A percentile compares a stretch with the other conserved stretches of the same genome.
Conservation (phyloP, 2,113 vertebrate species). For the Ciconia maguari region DNA sequence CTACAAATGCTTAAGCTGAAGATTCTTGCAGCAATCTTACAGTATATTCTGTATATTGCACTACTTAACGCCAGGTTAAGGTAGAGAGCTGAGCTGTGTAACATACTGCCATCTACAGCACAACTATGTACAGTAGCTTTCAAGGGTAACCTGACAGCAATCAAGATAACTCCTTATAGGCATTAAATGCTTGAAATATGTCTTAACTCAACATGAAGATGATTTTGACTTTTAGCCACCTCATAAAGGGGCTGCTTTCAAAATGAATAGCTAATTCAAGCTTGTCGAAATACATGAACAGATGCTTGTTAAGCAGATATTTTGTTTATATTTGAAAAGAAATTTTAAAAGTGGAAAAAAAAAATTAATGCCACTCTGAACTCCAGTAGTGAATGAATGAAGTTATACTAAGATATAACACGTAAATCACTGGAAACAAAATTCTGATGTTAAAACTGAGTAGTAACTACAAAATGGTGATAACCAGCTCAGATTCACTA, state of each 20-base stretch:
- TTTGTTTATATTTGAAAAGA: neutral
- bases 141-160: neutral
- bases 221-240: neutral
- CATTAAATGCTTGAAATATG: neutral
- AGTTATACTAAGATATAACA: neutral
- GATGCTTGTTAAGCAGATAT: neutral
- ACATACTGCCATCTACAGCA: constrained; percentile 32
- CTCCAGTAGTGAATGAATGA: neutral
- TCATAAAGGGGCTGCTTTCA: neutral
- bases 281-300: neutral
- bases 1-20: neutral
- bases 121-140: neutral
- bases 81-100: neutral
- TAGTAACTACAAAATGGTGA: neutral
- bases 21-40: neutral
- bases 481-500: neutral
- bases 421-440: neutral
- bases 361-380: neutral
- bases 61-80: neutral
- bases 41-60: neutral
- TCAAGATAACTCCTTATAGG: neutral
- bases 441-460: neutral
- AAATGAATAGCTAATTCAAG: neutral
- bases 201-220: neutral
- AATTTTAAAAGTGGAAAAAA: neutral